phyloP scores from a whole-genome alignment of 1,140 invertebrate genomes.

The Whitmania pigra region DNA sequence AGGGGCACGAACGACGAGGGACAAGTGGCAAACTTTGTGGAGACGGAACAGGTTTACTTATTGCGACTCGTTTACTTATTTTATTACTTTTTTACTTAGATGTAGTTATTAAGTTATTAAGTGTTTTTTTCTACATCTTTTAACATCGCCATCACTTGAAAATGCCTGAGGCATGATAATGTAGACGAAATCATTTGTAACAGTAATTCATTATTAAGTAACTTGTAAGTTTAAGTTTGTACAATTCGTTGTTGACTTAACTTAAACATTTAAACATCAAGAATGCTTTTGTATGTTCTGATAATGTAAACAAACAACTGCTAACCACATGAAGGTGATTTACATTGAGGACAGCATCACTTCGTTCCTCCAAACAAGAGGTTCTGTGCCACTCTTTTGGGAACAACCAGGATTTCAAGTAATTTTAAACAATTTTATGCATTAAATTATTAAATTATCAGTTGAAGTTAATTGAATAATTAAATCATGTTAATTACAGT shows the following conservation, averaged over 20 bases:
- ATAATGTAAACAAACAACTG: too few relatives aligned
- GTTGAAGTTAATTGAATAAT: background rate
- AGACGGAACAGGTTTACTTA: slow-evolving; percentile 73
- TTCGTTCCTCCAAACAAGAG: slow-evolving; percentile 63
- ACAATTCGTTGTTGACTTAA: too few relatives aligned
- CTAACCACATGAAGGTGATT: slow-evolving; percentile 36
- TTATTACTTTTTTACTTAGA: background rate
- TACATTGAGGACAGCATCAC: slow-evolving; percentile 60
- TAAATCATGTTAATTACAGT: too few relatives aligned
- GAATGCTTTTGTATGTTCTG: too few relatives aligned
- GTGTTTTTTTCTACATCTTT: too few relatives aligned
- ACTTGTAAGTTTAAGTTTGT: too few relatives aligned
- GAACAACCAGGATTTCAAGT: slow-evolving; percentile 95
- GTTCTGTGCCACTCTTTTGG: slow-evolving; percentile 95
- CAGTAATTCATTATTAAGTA: too few relatives aligned
- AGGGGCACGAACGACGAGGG: slow-evolving; percentile 97
- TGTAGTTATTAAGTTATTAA: too few relatives aligned
- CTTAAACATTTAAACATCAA: too few relatives aligned
- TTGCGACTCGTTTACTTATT: background rate
- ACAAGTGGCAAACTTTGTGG: slow-evolving; percentile 98
- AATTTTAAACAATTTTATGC: slow-evolving; percentile 25
- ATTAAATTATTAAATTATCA: too few relatives aligned
- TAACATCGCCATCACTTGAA: background rate
- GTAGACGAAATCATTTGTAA: too few relatives aligned
- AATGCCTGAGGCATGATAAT: background rate